Conservation (phyloP, 1,140 invertebrate species). For the Micrasema minimum region DNA sequence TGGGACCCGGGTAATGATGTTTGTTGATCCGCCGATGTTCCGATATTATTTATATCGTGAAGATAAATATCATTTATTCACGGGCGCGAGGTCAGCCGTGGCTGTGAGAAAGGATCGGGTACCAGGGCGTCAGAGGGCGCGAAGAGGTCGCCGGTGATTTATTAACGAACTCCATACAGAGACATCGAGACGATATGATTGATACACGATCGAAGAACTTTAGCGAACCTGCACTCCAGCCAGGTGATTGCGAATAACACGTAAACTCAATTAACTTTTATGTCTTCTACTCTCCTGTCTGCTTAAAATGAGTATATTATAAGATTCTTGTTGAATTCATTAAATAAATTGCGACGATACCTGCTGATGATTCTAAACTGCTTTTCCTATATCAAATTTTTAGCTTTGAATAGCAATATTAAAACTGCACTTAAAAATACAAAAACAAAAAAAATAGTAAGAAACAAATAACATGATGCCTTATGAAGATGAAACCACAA, state of each 20-base stretch:
- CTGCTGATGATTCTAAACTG: no score
- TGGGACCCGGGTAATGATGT: slow-evolving; percentile 50
- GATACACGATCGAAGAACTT: slow-evolving; percentile 36
- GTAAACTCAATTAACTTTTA: slow-evolving; percentile 37
- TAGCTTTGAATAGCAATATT: no score
- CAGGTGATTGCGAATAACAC: slow-evolving; percentile 31
- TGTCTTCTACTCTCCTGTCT: slow-evolving; percentile 7
- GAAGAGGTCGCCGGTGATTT: slow-evolving; percentile 42
- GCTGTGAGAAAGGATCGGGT: slow-evolving; percentile 50
- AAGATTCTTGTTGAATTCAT: no score
- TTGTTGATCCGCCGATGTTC: slow-evolving; percentile 52
- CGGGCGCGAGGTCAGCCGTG: slow-evolving; percentile 48
- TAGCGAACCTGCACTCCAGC: slow-evolving; percentile 27
- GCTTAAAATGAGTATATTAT: no score
- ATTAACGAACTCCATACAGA: slow-evolving; percentile 34
- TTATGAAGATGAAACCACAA: no score
- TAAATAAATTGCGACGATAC: no score
- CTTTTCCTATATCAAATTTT: no score
- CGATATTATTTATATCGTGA: slow-evolving; percentile 50
- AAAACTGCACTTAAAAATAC: no score
- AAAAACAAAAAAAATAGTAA: no score
- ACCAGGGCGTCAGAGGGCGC: slow-evolving; percentile 35
- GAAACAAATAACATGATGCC: no score
- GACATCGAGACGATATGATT: slow-evolving; percentile 42
- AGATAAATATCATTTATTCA: slow-evolving; percentile 52